phyloP scores from a whole-genome alignment of 2,888 invertebrate genomes.

The Scaeva pyrastri region DNA sequence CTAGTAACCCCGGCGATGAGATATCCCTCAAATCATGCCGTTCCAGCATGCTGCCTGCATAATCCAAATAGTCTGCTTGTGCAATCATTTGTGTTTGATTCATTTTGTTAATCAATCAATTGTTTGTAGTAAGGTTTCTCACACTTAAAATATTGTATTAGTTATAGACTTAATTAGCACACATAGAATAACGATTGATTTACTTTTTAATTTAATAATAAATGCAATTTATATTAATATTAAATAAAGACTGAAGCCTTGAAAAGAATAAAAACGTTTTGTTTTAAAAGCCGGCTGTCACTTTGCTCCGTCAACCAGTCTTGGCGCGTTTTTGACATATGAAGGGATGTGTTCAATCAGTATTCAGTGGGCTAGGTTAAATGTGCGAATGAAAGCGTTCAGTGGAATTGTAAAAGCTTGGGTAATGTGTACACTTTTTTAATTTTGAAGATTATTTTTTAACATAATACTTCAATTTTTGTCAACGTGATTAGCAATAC shows the following conservation, averaged over 20 bases:
- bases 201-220: slow-evolving; percentile 2
- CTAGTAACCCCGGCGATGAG: slow-evolving; percentile 81
- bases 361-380: too few species aligned
- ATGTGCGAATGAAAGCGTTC: slow-evolving; percentile 15
- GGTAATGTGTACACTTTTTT: too few species aligned
- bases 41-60: slow-evolving; percentile 92
- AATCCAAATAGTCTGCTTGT: slow-evolving; percentile 88
- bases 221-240: slow-evolving; percentile 35
- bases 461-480: too few species aligned
- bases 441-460: too few species aligned
- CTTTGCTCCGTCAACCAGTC: slow-evolving; percentile 13
- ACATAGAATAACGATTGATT: slow-evolving; percentile 25
- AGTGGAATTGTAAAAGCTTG: background rate
- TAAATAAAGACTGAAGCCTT: background rate
- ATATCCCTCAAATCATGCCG: slow-evolving; percentile 85
- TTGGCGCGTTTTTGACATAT: slow-evolving; percentile 69
- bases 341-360: background rate
- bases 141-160: slow-evolving; percentile 20
- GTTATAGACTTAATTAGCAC: slow-evolving; percentile 15
- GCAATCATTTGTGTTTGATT: slow-evolving; percentile 78
- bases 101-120: slow-evolving; percentile 77
- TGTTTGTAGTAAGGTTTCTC: slow-evolving; percentile 4
- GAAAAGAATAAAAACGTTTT: slow-evolving; percentile 69
- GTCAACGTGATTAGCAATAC: too few species aligned
- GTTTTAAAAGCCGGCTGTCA: slow-evolving; percentile 73